Evolutionary conservation across 30 jellyfish, hydroid and myxozoan genomes (phyloP), one percentile per base, ranked within the genome.

Genomic region (Hydra vulgaris): DNA sequence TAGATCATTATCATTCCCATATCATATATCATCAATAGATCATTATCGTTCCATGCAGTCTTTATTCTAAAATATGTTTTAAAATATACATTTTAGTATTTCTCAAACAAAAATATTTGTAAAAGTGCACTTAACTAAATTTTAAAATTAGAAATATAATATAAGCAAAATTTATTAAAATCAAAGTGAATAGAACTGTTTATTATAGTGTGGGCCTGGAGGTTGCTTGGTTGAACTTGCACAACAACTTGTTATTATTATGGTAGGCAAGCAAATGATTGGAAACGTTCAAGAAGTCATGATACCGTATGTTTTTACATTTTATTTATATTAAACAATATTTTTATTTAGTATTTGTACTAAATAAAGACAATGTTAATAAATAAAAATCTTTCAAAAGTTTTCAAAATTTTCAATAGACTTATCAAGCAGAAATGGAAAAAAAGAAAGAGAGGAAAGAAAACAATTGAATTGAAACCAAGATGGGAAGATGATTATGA

Each of bases 401-500:
- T n/a, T n/a, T n/a, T n/a, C n/a, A n/a, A 3, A 40, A 40, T 26
- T 1, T 21, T 73, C 12, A 71, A 71, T 54, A 91, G 98, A 54
- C 85, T 91, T 17, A 79, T 91, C 53, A 91, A 91, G 77, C 98
- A 91, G 76, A 79, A 91, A 26, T 21, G 87, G 85, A 85, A 81
- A 8, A 91, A 91, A 74, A 82, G 98, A 27, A 91, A 91, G 71
- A 74, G 98, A 70, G 98, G 98, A 16, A 91, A 91, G 89, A 86
- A 91, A 73, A 75, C 72, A 19, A 87, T 91, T 27, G 87, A 79
- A 0, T 74, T 87, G 76, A 91, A 91, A 83, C 98, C 98, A 24
- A 81, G 98, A 70, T 91, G 98, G 98, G 98, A 91, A 70, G 95
- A 86, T 70, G 98, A 91, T 70, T 91, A 86, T 72, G 98, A 91